Evolutionary conservation across 2,797 vertebrate species (phyloP).

Genomic region (Sparus aurata): DNA sequence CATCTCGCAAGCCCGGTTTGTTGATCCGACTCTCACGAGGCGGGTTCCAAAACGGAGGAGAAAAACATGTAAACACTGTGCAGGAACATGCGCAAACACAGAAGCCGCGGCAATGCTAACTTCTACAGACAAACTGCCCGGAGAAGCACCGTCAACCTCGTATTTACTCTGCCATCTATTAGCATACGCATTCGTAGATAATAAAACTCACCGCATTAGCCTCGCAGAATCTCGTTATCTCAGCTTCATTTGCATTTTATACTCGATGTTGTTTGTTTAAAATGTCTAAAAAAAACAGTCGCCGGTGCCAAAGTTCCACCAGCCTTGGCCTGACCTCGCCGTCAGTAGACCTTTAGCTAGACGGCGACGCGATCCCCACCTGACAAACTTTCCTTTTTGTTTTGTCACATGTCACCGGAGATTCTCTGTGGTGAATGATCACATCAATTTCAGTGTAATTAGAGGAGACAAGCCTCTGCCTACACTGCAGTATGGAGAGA

Average conservation of each 20-base stretch:
- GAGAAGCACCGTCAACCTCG: not conserved
- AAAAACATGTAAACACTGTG: not conserved
- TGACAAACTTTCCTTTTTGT: constrained; percentile 61
- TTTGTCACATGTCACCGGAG: constrained; percentile 75
- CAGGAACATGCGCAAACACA: not conserved
- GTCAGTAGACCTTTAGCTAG: constrained; percentile 14
- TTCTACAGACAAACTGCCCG: not conserved
- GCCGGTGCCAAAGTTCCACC: not conserved
- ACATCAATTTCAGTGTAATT: constrained; percentile 74
- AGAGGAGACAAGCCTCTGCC: constrained; percentile 76
- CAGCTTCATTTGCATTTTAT: not conserved
- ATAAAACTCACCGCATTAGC: not conserved
- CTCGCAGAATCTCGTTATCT: not conserved
- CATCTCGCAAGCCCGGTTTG: no score
- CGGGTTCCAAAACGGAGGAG: not conserved
- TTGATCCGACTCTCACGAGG: no score
- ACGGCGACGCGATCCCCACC: constrained; percentile 48
- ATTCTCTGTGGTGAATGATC: constrained; percentile 73
- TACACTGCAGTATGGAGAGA: constrained; percentile 63
- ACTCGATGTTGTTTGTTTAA: not conserved
- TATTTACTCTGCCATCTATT: not conserved
- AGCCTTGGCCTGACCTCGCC: constrained; percentile 3
- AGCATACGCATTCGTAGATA: not conserved
- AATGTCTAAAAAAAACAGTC: not conserved
- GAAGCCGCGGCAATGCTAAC: not conserved